Evolutionary conservation across 1,140 invertebrate genomes (phyloP), one percentile per base, ranked within the genome.

Genomic region (Musca domestica): DNA sequence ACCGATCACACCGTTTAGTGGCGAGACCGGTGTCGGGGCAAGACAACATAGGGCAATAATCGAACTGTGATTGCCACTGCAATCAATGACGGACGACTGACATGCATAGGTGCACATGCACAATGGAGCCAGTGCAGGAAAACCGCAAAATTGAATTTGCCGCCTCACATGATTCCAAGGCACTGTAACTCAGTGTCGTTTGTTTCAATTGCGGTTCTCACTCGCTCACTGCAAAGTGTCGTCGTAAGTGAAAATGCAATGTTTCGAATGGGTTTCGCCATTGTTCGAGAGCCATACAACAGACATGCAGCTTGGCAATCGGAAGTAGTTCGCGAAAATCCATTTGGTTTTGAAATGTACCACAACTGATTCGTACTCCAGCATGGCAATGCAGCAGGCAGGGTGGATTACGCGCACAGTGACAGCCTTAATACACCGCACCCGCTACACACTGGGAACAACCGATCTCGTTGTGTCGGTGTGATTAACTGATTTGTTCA

Each of bases 21-120:
- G n/a, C n/a, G n/a, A n/a, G n/a, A n/a, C n/a, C n/a, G n/a, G n/a
- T n/a, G n/a, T 30, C 10, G 34, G 34, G 34, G 10, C 34, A 41
- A 41, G 10, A 12, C 34, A 12, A 9, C 2, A 41, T 10, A 41
- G 10, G 6, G 34, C 10, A 41, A 51, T 51, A 51, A 51, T 17
- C 17, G 10, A 51, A 51, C 14, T 22, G 49, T 6, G 17, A 19
- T 51, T 51, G 17, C 17, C 22, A 19, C 49, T 51, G 17, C 17
- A 51, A 51, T 20, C 49, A 9, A 51, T 51, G 22, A 19, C 22
- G 49, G 22, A 51, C 49, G 49, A 19, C 17, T 75, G 76, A 78
- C 75, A 80, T 80, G 78, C 78, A 78, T 80, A 80, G 78, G 76
- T 80, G 78, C 75, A 76, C 78, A 80, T 80, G 78, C 75, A 77